These are phyloP conservation scores for Ganaspis brasiliensis DNA, from an alignment of 2,888 invertebrate species.

Conservation along the genomic window DNA sequence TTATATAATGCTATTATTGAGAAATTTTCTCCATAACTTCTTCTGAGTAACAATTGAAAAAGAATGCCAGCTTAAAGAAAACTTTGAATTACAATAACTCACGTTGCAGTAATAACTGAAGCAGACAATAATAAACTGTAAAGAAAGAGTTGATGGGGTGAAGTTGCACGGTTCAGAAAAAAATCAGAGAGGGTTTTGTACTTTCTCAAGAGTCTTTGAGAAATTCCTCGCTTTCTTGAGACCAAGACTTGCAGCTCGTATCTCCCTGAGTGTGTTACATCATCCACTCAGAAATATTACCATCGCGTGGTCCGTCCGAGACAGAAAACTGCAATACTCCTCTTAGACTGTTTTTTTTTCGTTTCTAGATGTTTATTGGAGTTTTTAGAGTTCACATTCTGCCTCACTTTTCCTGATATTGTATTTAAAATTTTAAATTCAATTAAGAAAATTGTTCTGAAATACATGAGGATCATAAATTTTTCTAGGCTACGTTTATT, in stretches of 20 bases:
- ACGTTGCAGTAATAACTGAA: slow-evolving; percentile 31
- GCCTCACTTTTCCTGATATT: not conserved
- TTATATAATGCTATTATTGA: too few relatives aligned
- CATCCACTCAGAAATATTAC: slow-evolving; percentile 27
- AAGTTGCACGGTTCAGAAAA: slow-evolving; percentile 43
- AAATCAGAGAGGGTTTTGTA: slow-evolving; percentile 32
- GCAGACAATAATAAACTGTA: slow-evolving; percentile 18
- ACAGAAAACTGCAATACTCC: slow-evolving; percentile 14
- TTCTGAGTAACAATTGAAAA: not conserved
- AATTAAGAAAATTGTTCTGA: not conserved
- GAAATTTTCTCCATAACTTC: too few relatives aligned
- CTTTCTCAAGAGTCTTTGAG: slow-evolving; percentile 38
- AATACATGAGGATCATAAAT: too few relatives aligned
- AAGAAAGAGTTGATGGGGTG: slow-evolving; percentile 18
- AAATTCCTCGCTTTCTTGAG: slow-evolving; percentile 36
- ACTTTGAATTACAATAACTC: not conserved
- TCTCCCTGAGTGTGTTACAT: slow-evolving; percentile 38
- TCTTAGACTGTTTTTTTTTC: not conserved
- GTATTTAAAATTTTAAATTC: not conserved
- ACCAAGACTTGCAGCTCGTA: not conserved
- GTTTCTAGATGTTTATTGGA: not conserved
- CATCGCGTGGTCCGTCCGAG: slow-evolving; percentile 18
- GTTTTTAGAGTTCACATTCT: not conserved
- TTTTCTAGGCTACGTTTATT: too few relatives aligned
- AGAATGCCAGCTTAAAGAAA: not conserved